Conservation (phyloP, 1,140 invertebrate species). For the Pogonus chalceus region DNA sequence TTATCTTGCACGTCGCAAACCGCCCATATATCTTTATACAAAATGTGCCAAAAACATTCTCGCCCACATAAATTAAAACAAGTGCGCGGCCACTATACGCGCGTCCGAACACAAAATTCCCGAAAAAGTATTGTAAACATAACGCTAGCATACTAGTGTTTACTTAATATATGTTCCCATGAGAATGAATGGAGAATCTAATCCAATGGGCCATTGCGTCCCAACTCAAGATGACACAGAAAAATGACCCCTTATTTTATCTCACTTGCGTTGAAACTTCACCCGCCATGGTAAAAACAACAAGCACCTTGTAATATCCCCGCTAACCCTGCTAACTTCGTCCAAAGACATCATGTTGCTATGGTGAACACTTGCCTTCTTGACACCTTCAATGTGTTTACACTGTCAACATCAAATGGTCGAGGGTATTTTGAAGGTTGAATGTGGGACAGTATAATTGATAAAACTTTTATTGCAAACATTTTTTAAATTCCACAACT, state of each 20-base stretch:
- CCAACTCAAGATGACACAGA: neutral
- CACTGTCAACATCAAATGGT: too few species aligned
- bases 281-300: too few species aligned
- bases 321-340: neutral
- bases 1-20: conserved; percentile 2
- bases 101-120: too few species aligned
- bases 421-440: neutral
- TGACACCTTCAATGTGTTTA: neutral
- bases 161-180: too few species aligned
- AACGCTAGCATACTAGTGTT: too few species aligned
- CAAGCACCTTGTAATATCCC: neutral
- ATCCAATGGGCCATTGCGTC: neutral
- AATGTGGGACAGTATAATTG: too few species aligned
- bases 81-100: neutral
- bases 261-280: too few species aligned
- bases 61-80: conserved; percentile 7
- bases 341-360: too few species aligned
- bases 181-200: neutral
- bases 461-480: too few species aligned
- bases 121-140: too few species aligned
- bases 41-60: conserved; percentile 6
- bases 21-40: conserved; percentile 4
- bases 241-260: conserved; percentile 6
- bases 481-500: too few species aligned
- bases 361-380: too few species aligned